phyloP scores from a whole-genome alignment of 2,888 invertebrate species.

The Hybos culiciformis region DNA sequence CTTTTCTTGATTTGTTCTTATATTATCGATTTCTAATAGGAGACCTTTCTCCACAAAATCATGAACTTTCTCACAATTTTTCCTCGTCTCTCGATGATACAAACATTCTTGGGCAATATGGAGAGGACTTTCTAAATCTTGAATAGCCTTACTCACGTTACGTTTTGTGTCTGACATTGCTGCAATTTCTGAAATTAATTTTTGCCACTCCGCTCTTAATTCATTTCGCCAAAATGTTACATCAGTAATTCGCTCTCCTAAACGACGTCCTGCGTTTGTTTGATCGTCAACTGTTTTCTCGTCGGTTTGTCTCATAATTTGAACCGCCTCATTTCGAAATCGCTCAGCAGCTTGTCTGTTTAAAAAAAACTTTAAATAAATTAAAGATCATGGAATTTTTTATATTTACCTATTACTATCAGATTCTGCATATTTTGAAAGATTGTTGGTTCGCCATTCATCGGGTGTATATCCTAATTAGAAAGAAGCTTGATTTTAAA shows the following conservation, averaged over 20 bases:
- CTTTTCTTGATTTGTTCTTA: slow-evolving; percentile 60
- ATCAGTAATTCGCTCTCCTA: slow-evolving; percentile 76
- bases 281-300: slow-evolving; percentile 56
- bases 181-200: slow-evolving; percentile 60
- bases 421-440: slow-evolving; percentile 60
- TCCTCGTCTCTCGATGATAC: slow-evolving; percentile 72
- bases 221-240: slow-evolving; percentile 83
- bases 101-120: slow-evolving; percentile 82
- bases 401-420: slow-evolving; percentile 53
- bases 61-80: slow-evolving; percentile 74
- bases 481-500: too few species aligned
- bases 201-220: slow-evolving; percentile 64
- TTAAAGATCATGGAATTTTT: background rate
- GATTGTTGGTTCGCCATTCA: slow-evolving; percentile 75
- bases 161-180: slow-evolving; percentile 48
- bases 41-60: slow-evolving; percentile 71
- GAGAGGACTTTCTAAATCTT: slow-evolving; percentile 70
- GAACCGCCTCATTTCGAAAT: slow-evolving; percentile 55
- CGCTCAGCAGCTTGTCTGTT: slow-evolving; percentile 47
- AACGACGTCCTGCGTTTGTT: slow-evolving; percentile 63
- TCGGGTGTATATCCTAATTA: slow-evolving; percentile 70
- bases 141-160: slow-evolving; percentile 49
- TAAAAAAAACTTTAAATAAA: background rate
- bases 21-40: slow-evolving; percentile 61
- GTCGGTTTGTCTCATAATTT: slow-evolving; percentile 58